Percentiles rank a stretch among this genome's conserved stretches.
Conservation (phyloP, 2,797 vertebrate species). For the Leptodactylus fallax region DNA sequence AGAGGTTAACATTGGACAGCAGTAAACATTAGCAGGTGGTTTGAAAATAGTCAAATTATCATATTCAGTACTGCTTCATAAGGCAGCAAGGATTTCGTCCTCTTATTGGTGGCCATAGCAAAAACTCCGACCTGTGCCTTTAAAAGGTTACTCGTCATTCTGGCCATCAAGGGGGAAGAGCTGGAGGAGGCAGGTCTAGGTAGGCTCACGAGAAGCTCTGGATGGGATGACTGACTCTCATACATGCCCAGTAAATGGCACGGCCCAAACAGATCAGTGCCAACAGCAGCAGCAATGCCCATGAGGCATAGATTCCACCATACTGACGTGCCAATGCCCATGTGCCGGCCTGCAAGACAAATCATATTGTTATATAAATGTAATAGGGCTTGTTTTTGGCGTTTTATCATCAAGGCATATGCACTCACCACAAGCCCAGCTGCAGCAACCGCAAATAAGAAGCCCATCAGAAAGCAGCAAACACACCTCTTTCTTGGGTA, state of each 20-base stretch:
- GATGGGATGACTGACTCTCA: slow-evolving; percentile 92
- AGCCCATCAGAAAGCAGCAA: slow-evolving; percentile 90
- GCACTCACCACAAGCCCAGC: slow-evolving; percentile 89
- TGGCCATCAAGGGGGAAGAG: slow-evolving; percentile 37
- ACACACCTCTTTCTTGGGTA: slow-evolving; percentile 90
- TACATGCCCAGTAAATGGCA: slow-evolving; percentile 92
- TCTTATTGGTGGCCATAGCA: slow-evolving; percentile 10
- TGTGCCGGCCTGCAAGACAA: slow-evolving; percentile 81
- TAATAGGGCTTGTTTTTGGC: neutral
- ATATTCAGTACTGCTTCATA: slow-evolving; percentile 22
- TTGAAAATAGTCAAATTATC: slow-evolving; percentile 35
- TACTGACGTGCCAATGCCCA: slow-evolving; percentile 84
- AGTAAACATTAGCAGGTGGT: slow-evolving; percentile 29
- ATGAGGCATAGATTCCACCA: slow-evolving; percentile 89
- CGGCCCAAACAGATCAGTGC: slow-evolving; percentile 84
- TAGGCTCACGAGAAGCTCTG: slow-evolving; percentile 85
- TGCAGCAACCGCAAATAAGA: slow-evolving; percentile 86
- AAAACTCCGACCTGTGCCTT: slow-evolving; percentile 19
- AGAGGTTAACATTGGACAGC: slow-evolving; percentile 45
- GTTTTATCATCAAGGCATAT: neutral
- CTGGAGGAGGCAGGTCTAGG: slow-evolving; percentile 13
- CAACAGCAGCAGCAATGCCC: slow-evolving; percentile 85
- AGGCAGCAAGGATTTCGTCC: slow-evolving; percentile 28
- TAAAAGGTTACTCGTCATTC: slow-evolving; percentile 19
- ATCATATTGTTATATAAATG: neutral